Evolutionary conservation across 2,888 invertebrate species (phyloP).

Genomic region (Griposia aprilina): DNA sequence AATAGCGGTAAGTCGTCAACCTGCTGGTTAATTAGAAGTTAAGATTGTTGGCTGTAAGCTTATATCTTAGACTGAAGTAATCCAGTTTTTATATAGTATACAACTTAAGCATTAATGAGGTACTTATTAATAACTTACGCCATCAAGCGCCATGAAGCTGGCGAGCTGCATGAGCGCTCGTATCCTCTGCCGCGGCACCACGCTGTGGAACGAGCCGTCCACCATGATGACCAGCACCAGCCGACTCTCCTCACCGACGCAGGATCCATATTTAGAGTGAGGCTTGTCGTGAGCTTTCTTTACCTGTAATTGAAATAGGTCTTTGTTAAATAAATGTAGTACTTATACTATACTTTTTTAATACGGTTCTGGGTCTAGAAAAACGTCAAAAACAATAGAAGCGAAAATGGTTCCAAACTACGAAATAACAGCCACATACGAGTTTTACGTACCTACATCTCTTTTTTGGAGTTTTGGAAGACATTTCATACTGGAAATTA

Average conservation of each 20-base stretch:
- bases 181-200: constrained; percentile 92
- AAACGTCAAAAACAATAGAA: constrained; percentile 33
- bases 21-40: not conserved
- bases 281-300: constrained; percentile 85
- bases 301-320: constrained; percentile 77
- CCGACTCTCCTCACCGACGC: constrained; percentile 79
- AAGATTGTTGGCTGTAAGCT: not conserved
- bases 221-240: constrained; percentile 92
- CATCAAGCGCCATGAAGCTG: constrained; percentile 92
- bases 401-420: constrained; percentile 16
- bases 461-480: not conserved
- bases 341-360: no score
- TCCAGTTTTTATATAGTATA: not conserved
- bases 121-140: constrained; percentile 85
- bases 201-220: constrained; percentile 92
- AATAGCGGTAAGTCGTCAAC: no score
- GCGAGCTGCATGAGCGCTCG: constrained; percentile 93
- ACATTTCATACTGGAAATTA: constrained; percentile 26
- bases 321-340: not conserved
- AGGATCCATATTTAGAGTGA: constrained; percentile 86
- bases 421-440: not conserved
- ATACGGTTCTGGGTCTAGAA: not conserved
- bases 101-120: not conserved
- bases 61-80: not conserved
- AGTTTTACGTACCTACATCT: not conserved